Evolutionary conservation across 2,797 vertebrate species (phyloP).

Genomic region (Epinephelus awoara): DNA sequence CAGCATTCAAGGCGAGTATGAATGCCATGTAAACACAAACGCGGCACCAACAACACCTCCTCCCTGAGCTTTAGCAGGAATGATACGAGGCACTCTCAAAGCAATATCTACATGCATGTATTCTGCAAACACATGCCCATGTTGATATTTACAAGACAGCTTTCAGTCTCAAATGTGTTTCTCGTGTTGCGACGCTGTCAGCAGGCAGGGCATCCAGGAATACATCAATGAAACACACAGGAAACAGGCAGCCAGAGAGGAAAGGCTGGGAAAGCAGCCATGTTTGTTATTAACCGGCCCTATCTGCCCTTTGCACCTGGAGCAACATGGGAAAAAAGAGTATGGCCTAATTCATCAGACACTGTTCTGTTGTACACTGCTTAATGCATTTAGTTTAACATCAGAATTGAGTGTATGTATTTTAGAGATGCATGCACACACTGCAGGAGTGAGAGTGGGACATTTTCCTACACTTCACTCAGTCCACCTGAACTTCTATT

Average conservation of each 20-base stretch:
- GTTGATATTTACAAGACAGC: slow-evolving; percentile 3
- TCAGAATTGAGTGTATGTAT: neutral
- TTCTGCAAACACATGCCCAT: neutral
- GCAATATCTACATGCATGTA: neutral
- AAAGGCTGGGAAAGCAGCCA: slow-evolving; percentile 80
- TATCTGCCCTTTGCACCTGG: slow-evolving; percentile 81
- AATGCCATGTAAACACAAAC: slow-evolving; percentile 36
- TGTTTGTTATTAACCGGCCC: slow-evolving; percentile 78
- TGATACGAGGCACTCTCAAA: slow-evolving; percentile 18
- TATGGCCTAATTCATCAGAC: slow-evolving; percentile 34
- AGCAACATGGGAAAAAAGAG: slow-evolving; percentile 67
- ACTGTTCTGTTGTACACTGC: neutral
- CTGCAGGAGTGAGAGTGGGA: slow-evolving; percentile 11
- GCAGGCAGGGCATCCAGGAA: slow-evolving; percentile 71
- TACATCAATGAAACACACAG: slow-evolving; percentile 81
- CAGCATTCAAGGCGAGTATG: slow-evolving; percentile 57
- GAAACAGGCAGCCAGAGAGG: slow-evolving; percentile 77
- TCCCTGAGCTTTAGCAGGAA: slow-evolving; percentile 1
- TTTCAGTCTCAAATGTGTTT: slow-evolving; percentile 40
- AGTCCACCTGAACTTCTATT: slow-evolving; percentile 48
- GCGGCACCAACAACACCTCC: slow-evolving; percentile 17
- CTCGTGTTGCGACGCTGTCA: slow-evolving; percentile 23
- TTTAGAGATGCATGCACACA: neutral
- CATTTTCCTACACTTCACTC: slow-evolving; percentile 12
- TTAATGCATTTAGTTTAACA: neutral